A percentile compares a stretch with the other conserved stretches of the same genome.
phyloP scores from a whole-genome alignment of 2,888 invertebrate species.

The Trichacis sp. region DNA sequence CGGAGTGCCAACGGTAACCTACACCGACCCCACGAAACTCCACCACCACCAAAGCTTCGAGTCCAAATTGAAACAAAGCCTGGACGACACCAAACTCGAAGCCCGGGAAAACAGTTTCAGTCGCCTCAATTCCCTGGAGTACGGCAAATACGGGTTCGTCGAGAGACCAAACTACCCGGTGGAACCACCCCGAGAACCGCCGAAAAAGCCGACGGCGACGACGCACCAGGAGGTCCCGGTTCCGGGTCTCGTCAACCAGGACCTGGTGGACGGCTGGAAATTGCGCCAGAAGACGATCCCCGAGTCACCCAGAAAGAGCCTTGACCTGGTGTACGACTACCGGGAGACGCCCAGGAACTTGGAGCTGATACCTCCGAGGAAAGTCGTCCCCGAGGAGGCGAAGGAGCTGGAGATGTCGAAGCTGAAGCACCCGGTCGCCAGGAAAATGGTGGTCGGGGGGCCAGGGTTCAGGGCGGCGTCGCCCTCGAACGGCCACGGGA shows the following conservation, averaged over 20 bases:
- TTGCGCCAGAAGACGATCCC: conserved; percentile 32
- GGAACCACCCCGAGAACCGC: conserved; percentile 15
- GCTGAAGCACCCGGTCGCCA: conserved; percentile 70
- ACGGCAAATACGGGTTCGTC: conserved; percentile 37
- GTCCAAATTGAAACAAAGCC: conserved; percentile 45
- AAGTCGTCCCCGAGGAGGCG: conserved; percentile 34
- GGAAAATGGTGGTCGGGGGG: conserved; percentile 77
- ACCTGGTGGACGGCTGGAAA: neutral
- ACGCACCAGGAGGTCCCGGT: neutral
- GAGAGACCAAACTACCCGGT: conserved; percentile 46
- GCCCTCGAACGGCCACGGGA: conserved; percentile 71
- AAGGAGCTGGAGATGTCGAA: conserved; percentile 71
- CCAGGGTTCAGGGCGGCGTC: conserved; percentile 73
- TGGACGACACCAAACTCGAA: conserved; percentile 55
- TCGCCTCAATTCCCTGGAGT: conserved; percentile 38
- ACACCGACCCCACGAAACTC: conserved; percentile 56
- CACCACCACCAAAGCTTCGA: conserved; percentile 47
- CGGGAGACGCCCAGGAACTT: conserved; percentile 42
- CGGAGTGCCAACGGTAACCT: conserved; percentile 54
- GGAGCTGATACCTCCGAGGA: conserved; percentile 44
- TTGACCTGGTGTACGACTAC: conserved; percentile 36
- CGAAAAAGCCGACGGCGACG: conserved; percentile 14
- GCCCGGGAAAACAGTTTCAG: conserved; percentile 48
- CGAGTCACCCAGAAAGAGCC: conserved; percentile 24
- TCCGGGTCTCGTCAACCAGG: neutral